Evolutionary conservation across 1,140 invertebrate genomes (phyloP).

Genomic region (Chrysoperla carnea): DNA sequence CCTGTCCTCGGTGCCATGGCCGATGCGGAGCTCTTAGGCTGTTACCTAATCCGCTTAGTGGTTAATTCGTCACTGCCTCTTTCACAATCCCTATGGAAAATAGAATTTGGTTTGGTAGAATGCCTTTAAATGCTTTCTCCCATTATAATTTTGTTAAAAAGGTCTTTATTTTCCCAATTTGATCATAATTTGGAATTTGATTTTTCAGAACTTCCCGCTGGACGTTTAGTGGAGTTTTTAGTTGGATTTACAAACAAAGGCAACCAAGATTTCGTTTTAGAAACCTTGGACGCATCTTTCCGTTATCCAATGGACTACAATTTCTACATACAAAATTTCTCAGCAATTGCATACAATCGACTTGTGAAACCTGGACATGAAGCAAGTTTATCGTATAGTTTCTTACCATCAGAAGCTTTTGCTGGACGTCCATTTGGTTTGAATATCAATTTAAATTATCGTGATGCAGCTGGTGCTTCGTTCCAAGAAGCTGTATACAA

Average conservation of each 20-base stretch:
- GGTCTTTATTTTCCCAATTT: too few relatives aligned
- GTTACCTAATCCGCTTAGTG: too few relatives aligned
- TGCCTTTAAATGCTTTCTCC: too few relatives aligned
- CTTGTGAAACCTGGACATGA: constrained; percentile 61
- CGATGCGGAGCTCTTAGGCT: too few relatives aligned
- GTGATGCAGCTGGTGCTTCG: constrained; percentile 47
- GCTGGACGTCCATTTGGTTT: constrained; percentile 91
- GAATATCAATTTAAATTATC: constrained; percentile 84
- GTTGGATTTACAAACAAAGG: constrained; percentile 95
- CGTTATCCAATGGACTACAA: constrained; percentile 97
- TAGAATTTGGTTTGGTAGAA: too few relatives aligned
- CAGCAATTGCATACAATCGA: constrained; percentile 73
- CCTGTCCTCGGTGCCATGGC: too few relatives aligned
- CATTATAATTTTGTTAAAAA: too few relatives aligned
- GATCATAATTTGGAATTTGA: too few relatives aligned
- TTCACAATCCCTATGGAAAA: too few relatives aligned
- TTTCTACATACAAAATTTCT: constrained; percentile 97
- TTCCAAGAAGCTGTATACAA: constrained; percentile 88
- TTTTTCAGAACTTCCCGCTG: constrained; percentile 74
- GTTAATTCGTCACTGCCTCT: too few relatives aligned
- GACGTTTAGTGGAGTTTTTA: constrained; percentile 82
- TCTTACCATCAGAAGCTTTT: constrained; percentile 87
- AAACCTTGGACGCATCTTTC: constrained; percentile 92
- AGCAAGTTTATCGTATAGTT: constrained; percentile 88
- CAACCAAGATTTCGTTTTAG: constrained; percentile 73